Conservation (phyloP, 2,888 invertebrate genomes). For the Sinotaia quadrata region DNA sequence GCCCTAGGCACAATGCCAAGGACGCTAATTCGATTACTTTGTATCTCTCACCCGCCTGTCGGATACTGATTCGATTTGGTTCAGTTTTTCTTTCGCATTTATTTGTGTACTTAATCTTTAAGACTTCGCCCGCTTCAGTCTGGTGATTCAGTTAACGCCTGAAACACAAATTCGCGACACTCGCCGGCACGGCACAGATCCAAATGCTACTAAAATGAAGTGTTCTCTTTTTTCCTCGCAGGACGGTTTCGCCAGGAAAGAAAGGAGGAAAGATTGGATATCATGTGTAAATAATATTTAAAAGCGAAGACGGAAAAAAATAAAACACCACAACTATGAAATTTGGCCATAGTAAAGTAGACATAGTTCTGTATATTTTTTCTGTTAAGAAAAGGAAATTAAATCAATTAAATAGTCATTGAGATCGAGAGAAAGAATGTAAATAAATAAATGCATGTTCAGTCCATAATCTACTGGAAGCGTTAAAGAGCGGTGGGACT, state of each 20-base stretch:
- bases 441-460: too few relatives aligned
- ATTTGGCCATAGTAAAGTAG: too few relatives aligned
- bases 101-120: conserved; percentile 38
- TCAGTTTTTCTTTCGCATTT: conserved; percentile 29
- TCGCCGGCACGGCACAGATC: background rate
- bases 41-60: conserved; percentile 40
- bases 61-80: conserved; percentile 33
- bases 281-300: too few relatives aligned
- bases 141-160: conserved; percentile 17
- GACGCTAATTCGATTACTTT: conserved; percentile 38
- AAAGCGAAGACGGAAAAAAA: too few relatives aligned
- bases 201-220: background rate
- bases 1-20: conserved; percentile 12
- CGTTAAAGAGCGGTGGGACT: too few relatives aligned
- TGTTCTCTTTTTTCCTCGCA: background rate
- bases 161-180: conserved; percentile 25
- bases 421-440: too few relatives aligned
- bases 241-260: too few relatives aligned
- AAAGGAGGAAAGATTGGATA: too few relatives aligned
- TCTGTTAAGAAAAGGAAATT: background rate
- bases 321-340: too few relatives aligned
- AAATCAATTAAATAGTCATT: too few relatives aligned
- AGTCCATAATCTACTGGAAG: too few relatives aligned
- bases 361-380: background rate
- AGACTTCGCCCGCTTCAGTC: conserved; percentile 26